Percentiles rank a stretch among this genome's conserved stretches.
Conservation (phyloP, 2,888 invertebrate species). For the Drosophila anceps region DNA sequence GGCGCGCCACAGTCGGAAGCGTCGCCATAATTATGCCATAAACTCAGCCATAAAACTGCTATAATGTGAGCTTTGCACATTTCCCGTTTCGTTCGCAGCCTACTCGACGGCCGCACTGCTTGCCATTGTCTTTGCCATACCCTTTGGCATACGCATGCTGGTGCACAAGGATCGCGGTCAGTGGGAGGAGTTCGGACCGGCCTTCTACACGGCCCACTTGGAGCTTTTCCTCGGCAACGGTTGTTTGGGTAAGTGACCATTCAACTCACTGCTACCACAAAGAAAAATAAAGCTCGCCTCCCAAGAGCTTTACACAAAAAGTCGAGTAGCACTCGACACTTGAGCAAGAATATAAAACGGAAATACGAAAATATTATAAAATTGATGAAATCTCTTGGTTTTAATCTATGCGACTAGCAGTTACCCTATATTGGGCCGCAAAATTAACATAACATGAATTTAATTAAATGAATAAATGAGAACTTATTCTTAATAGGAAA, state of each 20-base stretch:
- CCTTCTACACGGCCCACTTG: constrained; percentile 89
- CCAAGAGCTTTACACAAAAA: neutral
- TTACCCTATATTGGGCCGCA: too few species aligned
- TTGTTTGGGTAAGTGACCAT: constrained; percentile 87
- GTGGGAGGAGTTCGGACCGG: constrained; percentile 88
- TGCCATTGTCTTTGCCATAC: constrained; percentile 89
- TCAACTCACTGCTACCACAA: neutral
- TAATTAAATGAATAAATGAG: neutral
- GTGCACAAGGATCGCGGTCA: constrained; percentile 89
- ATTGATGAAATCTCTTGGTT: neutral
- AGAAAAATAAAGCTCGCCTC: constrained; percentile 3
- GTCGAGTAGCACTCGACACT: constrained; percentile 5
- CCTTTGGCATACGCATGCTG: constrained; percentile 89
- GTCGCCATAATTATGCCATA: constrained; percentile 75
- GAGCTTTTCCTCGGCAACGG: constrained; percentile 91
- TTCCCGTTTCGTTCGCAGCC: constrained; percentile 84
- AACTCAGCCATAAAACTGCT: constrained; percentile 64
- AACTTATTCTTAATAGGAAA: neutral
- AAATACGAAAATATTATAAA: neutral
- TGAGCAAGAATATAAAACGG: neutral
- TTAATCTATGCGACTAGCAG: neutral
- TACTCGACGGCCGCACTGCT: constrained; percentile 92
- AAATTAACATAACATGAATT: neutral
- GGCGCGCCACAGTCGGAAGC: constrained; percentile 44
- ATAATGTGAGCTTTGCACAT: constrained; percentile 38